phyloP scores from a whole-genome alignment of 2,888 invertebrate genomes.

The Eristalis tenax region DNA sequence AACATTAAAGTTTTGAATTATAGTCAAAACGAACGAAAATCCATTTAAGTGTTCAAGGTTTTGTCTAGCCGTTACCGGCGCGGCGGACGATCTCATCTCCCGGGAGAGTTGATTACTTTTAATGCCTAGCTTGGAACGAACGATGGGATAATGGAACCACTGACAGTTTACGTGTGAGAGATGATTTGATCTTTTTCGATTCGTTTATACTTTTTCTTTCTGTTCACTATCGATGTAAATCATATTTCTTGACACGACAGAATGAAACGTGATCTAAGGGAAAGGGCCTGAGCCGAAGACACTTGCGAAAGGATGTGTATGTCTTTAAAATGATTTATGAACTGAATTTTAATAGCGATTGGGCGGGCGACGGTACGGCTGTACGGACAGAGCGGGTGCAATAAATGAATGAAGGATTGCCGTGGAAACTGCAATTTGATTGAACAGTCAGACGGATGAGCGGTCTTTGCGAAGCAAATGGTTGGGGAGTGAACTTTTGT shows the following conservation, averaged over 20 bases:
- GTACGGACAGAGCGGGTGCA: neutral
- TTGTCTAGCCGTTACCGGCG: neutral
- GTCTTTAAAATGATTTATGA: neutral
- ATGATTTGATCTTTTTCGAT: neutral
- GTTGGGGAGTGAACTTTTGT: neutral
- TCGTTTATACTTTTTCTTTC: neutral
- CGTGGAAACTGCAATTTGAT: neutral
- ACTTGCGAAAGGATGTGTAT: neutral
- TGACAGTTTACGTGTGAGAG: neutral
- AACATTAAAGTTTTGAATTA: conserved; percentile 7
- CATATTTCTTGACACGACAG: neutral
- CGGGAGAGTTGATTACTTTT: conserved; percentile 12
- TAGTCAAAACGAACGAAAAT: conserved; percentile 7
- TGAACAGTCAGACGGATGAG: neutral
- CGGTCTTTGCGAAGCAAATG: no score
- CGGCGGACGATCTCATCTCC: neutral
- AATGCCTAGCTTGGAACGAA: neutral
- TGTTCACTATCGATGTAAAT: neutral
- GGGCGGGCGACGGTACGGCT: neutral
- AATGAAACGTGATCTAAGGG: neutral
- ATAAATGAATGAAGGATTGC: neutral
- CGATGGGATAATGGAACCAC: neutral
- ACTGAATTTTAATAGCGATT: neutral
- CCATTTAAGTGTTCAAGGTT: conserved; percentile 6
- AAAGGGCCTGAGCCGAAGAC: neutral